Evolutionary conservation across 2,113 vertebrate genomes (phyloP).

Genomic region (Lanius ludovicianus): DNA sequence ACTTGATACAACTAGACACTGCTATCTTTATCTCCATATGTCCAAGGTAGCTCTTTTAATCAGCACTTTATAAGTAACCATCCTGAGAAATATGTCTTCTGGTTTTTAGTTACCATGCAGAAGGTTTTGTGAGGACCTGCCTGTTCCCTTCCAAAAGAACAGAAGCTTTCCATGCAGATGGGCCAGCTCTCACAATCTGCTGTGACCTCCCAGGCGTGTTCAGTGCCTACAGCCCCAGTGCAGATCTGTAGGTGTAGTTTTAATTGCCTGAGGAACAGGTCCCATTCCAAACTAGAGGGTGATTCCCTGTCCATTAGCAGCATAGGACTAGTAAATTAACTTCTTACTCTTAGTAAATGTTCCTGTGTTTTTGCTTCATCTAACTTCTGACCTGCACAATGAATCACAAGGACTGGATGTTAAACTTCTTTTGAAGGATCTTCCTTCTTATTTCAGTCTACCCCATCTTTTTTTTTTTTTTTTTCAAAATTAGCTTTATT

Average conservation of each 20-base stretch:
- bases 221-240: background rate
- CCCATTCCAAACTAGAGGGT: background rate
- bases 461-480: background rate
- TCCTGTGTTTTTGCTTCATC: background rate
- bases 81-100: background rate
- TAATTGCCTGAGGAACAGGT: background rate
- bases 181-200: background rate
- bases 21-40: slow-evolving; percentile 47
- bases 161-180: background rate
- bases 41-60: slow-evolving; percentile 52
- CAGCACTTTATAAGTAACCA: slow-evolving; percentile 19
- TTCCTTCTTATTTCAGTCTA: background rate
- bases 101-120: slow-evolving; percentile 8
- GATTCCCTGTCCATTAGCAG: background rate
- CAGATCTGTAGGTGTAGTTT: background rate
- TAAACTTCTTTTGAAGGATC: background rate
- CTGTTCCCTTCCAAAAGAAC: background rate
- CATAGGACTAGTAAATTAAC: background rate
- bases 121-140: background rate
- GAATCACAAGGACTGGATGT: background rate
- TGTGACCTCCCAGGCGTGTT: background rate
- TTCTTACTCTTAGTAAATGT: background rate
- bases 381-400: background rate
- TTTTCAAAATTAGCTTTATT: background rate
- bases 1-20: background rate